phyloP scores from a whole-genome alignment of 1,140 invertebrate species.

The Hirudo medicinalis region DNA sequence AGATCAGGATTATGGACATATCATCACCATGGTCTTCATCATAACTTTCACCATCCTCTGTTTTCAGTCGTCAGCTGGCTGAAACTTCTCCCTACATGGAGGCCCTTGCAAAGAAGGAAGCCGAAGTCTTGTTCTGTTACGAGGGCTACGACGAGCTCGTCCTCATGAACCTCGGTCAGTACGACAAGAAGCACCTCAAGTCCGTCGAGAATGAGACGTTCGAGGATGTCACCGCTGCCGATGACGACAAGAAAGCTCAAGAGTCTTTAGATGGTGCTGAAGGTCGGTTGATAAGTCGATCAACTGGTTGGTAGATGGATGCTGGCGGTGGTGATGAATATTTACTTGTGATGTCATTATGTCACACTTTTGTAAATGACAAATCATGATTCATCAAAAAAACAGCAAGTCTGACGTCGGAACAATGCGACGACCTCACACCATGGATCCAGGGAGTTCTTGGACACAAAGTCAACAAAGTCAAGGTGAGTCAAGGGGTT shows the following conservation, averaged over 20 bases:
- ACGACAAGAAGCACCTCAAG: slow-evolving; percentile 60
- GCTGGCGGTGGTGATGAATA: no score
- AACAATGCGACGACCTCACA: slow-evolving; percentile 61
- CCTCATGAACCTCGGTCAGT: slow-evolving; percentile 72
- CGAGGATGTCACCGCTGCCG: slow-evolving; percentile 4
- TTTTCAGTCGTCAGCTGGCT: slow-evolving; percentile 63
- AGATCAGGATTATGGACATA: no score
- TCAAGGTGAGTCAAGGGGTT: slow-evolving; percentile 45
- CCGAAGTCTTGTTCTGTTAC: slow-evolving; percentile 87
- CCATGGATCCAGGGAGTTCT: slow-evolving; percentile 63
- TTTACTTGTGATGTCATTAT: neutral
- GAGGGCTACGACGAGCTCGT: slow-evolving; percentile 91
- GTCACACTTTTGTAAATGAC: neutral
- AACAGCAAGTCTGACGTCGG: slow-evolving; percentile 53
- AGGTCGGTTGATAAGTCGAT: neutral
- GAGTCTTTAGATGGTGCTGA: neutral
- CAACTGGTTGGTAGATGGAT: no score
- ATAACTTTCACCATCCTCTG: neutral
- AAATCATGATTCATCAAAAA: slow-evolving; percentile 37
- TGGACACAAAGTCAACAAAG: slow-evolving; percentile 60
- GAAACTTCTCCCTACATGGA: slow-evolving; percentile 88
- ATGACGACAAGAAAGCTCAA: neutral
- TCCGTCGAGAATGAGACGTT: slow-evolving; percentile 77
- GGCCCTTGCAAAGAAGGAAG: slow-evolving; percentile 62
- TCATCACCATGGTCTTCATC: no score